Evolutionary conservation across 1,140 invertebrate genomes (phyloP), one percentile per base, ranked within the genome.

Genomic region (Drosophila setifemur): DNA sequence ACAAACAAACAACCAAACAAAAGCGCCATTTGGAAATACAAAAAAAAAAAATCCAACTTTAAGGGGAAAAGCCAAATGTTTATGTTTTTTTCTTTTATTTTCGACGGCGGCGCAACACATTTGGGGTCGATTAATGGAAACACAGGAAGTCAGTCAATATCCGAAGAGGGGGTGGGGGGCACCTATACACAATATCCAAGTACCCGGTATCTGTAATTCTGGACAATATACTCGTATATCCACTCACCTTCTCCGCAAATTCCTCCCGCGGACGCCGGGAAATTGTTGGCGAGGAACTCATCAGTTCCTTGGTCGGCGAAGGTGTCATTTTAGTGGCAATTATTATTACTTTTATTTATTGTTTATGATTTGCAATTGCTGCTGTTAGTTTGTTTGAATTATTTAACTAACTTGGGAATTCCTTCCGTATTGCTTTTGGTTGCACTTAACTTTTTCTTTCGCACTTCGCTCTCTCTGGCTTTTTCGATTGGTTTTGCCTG

Each of bases 261-360:
- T 90, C 88, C 42, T 90, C 88, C 21, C 88, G 85, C 42, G 88
- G 73, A 18, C 88, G 86, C 14, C 88, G 75, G 5, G 88, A 90
- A 64, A 90, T 74, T 39, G 88, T 90, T 28, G 82, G 69, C 29
- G 70, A 55, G 49, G 61, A 57, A 47, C 69, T 87, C 78, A 85
- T 81, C 23, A 85, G 83, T 21, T 89, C 88, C 69, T 89, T 89
- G 40, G 88, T 89, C 26, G 87, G 87, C 44, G 88, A 88, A 73
- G 81, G 81, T 86, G 81, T 86, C 81, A 86, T 79, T 33, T 48
- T 63, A 8, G 6, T n/a, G 49, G 18, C 43, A 66, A 60, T 64
- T 64, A 49, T 64, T 9, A 39, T 58, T 49, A 8, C 33, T 43
- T n/a, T 19, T 43, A 53, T 12, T 14, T 63, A 60, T 57, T 39